phyloP scores from a whole-genome alignment of 2,797 vertebrate genomes.

The Zalophus californianus region DNA sequence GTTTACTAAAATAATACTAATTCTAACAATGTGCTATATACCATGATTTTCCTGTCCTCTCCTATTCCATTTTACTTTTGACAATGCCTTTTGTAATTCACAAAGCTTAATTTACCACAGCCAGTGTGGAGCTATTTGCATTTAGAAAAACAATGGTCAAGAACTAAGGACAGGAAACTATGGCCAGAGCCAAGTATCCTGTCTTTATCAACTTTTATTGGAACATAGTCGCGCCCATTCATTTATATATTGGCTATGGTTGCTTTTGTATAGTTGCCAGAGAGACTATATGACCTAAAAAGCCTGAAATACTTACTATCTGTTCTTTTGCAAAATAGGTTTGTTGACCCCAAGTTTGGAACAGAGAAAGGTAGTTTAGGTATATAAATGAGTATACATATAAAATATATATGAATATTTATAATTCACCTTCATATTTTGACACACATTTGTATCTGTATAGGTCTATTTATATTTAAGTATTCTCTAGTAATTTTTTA shows the following conservation, averaged over 20 bases:
- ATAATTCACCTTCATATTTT: not conserved
- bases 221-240: not conserved
- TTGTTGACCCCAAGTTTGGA: not conserved
- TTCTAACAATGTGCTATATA: not conserved
- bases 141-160: not conserved
- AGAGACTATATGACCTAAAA: not conserved
- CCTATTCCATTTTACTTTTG: constrained; percentile 12
- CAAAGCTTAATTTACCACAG: not conserved
- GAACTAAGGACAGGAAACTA: not conserved
- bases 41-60: not conserved
- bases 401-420: not conserved
- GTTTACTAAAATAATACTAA: not conserved
- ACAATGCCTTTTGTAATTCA: constrained; percentile 4
- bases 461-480: not conserved
- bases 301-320: not conserved
- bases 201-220: not conserved
- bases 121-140: not conserved
- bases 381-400: not conserved
- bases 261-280: not conserved
- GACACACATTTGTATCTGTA: not conserved
- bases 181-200: no score
- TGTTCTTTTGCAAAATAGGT: constrained; percentile 12
- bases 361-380: not conserved
- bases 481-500: not conserved
- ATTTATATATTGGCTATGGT: not conserved